Evolutionary conservation across 1,140 invertebrate species (phyloP), one percentile per base, ranked within the genome.

Genomic region (Lucilia cuprina): DNA sequence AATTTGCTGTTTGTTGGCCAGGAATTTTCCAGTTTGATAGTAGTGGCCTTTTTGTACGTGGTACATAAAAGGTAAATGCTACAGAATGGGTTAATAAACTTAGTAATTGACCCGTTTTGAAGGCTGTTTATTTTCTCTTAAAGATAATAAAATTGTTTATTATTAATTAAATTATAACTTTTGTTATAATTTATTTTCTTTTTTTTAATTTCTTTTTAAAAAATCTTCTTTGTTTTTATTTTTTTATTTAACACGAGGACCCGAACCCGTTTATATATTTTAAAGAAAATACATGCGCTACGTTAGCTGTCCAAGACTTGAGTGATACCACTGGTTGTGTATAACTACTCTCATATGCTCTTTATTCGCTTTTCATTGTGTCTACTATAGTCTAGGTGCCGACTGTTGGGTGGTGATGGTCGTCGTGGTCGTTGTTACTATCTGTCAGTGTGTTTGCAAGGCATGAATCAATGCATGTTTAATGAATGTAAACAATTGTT

Each of bases 251-350:
- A 47, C 17, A 80, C 50, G 19, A 12, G 17, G 41, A 50, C 47
- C 35, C 77, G 77, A 80, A 77, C 14, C 25, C 74, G 74, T 17
- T 77, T 35, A 2, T 14, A 35, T 77, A 17, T 41, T 34, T 35
- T 34, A 17, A n/a, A 80, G 13, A 80, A 49, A 49, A 49, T 49
- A 49, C 41, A 80, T 49, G 77, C 77, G 77, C 77, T 49, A 21
- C 77, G 77, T 80, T 80, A 21, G 77, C 77, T 49, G 47, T n/a
- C 47, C 77, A 80, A 80, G 41, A 80, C 77, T 80, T 80, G 25
- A 80, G 41, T 80, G 77, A 80, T 80, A 49, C 41, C 21, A 80
- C 21, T 70, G n/a, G 0, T n/a, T 1, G n/a, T 8, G 65, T 70
- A 0, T 21, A 70, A 9, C n/a, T n/a, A 21, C n/a, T 10, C 65